Evolutionary conservation across 2,797 vertebrate species (phyloP), one percentile per base, ranked within the genome.

Genomic region (Melanotaenia maccullochi): DNA sequence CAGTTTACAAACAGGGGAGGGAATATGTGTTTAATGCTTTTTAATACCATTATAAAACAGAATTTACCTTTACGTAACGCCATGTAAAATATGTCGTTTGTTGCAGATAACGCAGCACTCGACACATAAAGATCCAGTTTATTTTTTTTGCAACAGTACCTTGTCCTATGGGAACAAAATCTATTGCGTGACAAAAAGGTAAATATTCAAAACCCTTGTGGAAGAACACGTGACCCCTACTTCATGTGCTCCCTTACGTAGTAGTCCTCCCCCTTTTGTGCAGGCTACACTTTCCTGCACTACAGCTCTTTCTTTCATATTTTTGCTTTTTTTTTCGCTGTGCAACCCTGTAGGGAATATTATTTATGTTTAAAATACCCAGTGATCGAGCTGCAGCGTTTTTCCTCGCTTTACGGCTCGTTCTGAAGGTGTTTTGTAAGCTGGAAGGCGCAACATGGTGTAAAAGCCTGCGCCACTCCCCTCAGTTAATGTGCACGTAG

Each of bases 161-260:
- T 42, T 30, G 56, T 25, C 59, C 62, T 82, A 63, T 62, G 85
- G 61, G 63, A 62, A 75, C 78, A 84, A 68, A 79, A 70, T 68
- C 83, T 79, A 76, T 89, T 88, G 90, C 91, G 90, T 94, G 92
- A 92, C 90, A 87, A 90, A 84, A 92, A 93, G 91, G 92, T 93
- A 91, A 92, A 91, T 92, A 93, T 93, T 90, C 91, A 92, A 84
- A 83, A 82, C 86, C 84, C 81, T 86, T 83, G 85, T 81, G 90
- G 75, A 82, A 74, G 75, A 90, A 71, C 93, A 94, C 91, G 93
- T 93, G 92, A 94, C 81, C 81, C 73, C 64, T 64, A 84, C 91
- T 89, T 86, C 86, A 89, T 78, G 89, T 76, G 70, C 78, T 81
- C 77, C 60, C 83, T 30, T 84, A 78, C 72, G 49, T 42, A 63